Evolutionary conservation across 2,113 vertebrate species (phyloP), one percentile per base, ranked within the genome.

Genomic region (Gymnorhina tibicen): DNA sequence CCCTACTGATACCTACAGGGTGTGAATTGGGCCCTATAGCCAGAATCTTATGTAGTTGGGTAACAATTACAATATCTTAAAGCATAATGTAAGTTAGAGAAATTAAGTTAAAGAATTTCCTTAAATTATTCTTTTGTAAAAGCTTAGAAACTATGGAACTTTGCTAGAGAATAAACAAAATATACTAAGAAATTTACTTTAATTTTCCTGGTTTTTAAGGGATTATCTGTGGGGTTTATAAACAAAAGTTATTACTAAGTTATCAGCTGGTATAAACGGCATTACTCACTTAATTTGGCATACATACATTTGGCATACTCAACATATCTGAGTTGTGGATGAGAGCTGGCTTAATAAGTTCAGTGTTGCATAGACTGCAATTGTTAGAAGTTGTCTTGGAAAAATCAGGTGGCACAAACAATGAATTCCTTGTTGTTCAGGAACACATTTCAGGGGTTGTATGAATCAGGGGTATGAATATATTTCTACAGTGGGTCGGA

Each of bases 11-110:
- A 70, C 10, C 7, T 53, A 2, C 6, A 59, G 3, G 12, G 27
- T 35, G 9, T 60, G 19, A 47, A 46, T 19, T 2, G 1, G 13
- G 1, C 6, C 7, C 30, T 42, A 8, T 17, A 55, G 5, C 5
- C 11, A 59, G 19, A n/a, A 52, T 60, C 6, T 70, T 20, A 60
- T 9, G 5, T 47, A 10, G 7, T 42, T 70, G 11, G 33, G 10
- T 52, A 16, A 32, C 6, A 60, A 12, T 33, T 20, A 28, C 4
- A 59, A 3, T 66, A 46, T 17, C 41, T 75, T 62, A 42, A 32
- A 83, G 3, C 8, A 37, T 42, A 50, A 56, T 9, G 4, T 4
- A 80, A 80, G 5, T 62, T n/a, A 79, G 30, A 30, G 13, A 56
- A 86, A 60, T 28, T n/a, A n/a, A 60, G 26, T 58, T 63, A 33